Evolutionary conservation across 2,113 vertebrate species (phyloP).

Genomic region (Bubalus kerabau): DNA sequence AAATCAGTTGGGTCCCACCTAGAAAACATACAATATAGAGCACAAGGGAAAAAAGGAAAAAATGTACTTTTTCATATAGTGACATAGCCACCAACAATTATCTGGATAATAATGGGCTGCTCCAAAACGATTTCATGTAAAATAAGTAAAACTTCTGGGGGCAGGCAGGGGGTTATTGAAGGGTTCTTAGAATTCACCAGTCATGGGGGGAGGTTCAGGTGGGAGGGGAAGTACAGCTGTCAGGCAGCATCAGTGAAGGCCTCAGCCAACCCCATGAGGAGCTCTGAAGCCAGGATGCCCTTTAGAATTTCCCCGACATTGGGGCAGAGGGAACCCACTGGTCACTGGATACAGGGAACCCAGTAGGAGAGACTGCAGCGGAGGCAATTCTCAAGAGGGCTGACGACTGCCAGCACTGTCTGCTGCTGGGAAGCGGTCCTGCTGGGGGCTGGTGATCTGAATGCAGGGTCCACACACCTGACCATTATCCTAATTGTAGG

Average conservation of each 20-base stretch:
- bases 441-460: neutral
- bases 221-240: too few species aligned
- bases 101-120: neutral
- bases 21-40: neutral
- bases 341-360: neutral
- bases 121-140: neutral
- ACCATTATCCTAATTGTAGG: too few species aligned
- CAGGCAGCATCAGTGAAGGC: neutral
- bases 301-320: neutral
- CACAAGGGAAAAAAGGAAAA: neutral
- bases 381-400: neutral
- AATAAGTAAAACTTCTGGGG: neutral
- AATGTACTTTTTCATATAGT: neutral
- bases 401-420: neutral
- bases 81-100: neutral
- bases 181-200: neutral
- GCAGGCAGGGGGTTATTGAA: neutral
- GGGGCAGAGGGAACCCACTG: neutral
- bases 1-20: neutral
- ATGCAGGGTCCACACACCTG: neutral
- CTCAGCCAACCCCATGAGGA: neutral
- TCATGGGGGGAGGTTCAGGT: rapidly evolving
- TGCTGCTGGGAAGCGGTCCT: neutral
- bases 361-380: neutral
- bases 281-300: neutral